Conservation (phyloP, 1,140 invertebrate genomes). For the Drosophila quadrilineata region DNA sequence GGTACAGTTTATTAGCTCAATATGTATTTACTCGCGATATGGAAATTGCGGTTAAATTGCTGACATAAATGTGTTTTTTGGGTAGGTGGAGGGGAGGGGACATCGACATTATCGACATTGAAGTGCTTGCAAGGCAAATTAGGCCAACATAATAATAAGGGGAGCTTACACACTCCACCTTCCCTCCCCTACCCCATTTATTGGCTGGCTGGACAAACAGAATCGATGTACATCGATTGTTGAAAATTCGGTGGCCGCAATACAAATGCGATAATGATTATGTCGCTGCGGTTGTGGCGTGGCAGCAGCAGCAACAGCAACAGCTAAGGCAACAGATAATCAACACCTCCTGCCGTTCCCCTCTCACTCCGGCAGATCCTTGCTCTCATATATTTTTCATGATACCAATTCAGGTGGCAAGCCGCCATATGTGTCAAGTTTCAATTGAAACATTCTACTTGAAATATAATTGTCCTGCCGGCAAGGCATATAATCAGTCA, state of each 20-base stretch:
- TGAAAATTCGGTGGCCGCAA: conserved; percentile 6
- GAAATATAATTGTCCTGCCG: conserved; percentile 12
- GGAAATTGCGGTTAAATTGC: conserved; percentile 70
- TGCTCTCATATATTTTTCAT: conserved; percentile 51
- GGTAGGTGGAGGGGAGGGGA: neutral
- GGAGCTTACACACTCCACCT: neutral
- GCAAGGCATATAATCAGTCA: conserved; percentile 18
- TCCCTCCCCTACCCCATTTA: conserved; percentile 30
- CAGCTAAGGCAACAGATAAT: conserved; percentile 13
- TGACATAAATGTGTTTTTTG: conserved; percentile 35
- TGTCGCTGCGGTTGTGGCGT: neutral
- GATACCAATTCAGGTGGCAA: conserved; percentile 4
- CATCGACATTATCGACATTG: conserved; percentile 41
- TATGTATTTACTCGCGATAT: conserved; percentile 58
- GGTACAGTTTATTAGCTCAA: conserved; percentile 49
- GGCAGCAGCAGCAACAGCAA: neutral
- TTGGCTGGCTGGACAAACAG: conserved; percentile 52
- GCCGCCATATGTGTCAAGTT: conserved; percentile 18
- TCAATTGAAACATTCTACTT: conserved; percentile 14
- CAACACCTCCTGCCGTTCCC: neutral
- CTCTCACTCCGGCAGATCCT: neutral
- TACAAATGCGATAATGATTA: conserved; percentile 44
- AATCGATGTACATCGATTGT: conserved; percentile 48
- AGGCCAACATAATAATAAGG: conserved; percentile 58
- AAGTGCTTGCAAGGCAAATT: conserved; percentile 68